phyloP scores from a whole-genome alignment of 2,797 vertebrate species.

The Decapterus maruadsi region DNA sequence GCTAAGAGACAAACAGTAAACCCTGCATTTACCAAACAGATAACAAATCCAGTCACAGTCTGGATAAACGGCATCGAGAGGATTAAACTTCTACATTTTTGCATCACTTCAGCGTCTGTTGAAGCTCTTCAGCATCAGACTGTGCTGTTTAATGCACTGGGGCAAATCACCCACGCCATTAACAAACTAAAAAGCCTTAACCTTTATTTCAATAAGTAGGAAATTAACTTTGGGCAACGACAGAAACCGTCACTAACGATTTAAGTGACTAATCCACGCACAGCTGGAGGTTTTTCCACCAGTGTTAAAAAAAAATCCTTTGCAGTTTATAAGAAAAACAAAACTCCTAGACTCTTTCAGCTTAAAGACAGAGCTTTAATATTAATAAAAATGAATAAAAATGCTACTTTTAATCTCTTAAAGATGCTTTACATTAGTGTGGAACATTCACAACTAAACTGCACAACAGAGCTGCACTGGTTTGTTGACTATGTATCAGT shows the following conservation, averaged over 20 bases:
- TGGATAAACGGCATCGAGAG: background rate
- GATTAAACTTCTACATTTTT: background rate
- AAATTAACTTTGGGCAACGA: background rate
- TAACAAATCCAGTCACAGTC: background rate
- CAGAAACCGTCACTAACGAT: background rate
- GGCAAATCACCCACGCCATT: background rate
- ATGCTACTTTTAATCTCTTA: too few species aligned
- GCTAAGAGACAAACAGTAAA: background rate
- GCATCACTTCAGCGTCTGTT: background rate
- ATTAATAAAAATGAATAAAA: background rate
- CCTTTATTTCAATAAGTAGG: background rate
- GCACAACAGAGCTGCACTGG: background rate
- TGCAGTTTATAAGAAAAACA: background rate
- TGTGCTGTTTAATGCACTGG: background rate
- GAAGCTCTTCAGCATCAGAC: constrained; percentile 3
- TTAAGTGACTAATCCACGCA: background rate
- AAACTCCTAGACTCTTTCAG: background rate
- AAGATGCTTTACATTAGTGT: too few species aligned
- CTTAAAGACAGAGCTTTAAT: background rate
- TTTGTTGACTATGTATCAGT: background rate
- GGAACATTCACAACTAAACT: background rate
- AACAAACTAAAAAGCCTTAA: background rate
- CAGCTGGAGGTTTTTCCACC: background rate
- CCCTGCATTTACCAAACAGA: background rate
- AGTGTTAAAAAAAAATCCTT: background rate